Conservation (phyloP, 2,113 vertebrate species). For the Pogona vitticeps region DNA sequence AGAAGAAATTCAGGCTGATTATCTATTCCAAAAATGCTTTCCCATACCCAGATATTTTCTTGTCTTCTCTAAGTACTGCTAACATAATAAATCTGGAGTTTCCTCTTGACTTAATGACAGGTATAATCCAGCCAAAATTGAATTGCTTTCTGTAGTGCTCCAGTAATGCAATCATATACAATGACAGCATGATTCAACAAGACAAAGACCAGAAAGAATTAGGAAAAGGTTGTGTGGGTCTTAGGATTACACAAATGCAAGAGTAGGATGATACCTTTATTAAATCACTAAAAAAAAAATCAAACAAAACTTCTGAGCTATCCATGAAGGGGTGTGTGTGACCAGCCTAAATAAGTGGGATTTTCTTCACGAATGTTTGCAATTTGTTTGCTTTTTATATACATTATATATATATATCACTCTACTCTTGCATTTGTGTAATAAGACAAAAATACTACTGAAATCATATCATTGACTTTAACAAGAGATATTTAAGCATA, state of each 20-base stretch:
- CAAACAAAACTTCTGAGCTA: too few relatives aligned
- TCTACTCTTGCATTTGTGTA: too few relatives aligned
- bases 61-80: constrained; percentile 30
- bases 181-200: not conserved
- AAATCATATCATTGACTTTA: not conserved
- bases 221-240: too few relatives aligned
- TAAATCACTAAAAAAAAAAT: too few relatives aligned
- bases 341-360: too few relatives aligned
- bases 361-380: too few relatives aligned
- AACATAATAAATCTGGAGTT: constrained; percentile 24
- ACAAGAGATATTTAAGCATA: not conserved
- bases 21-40: constrained; percentile 36
- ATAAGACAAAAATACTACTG: not conserved
- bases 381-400: too few relatives aligned
- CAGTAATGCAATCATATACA: not conserved
- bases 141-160: not conserved
- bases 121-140: not conserved
- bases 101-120: constrained; percentile 45
- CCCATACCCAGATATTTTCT: constrained; percentile 38
- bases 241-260: too few relatives aligned
- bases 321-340: too few relatives aligned
- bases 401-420: too few relatives aligned
- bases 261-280: too few relatives aligned
- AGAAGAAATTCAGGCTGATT: constrained; percentile 55
- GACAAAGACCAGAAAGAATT: too few relatives aligned